These are phyloP conservation scores for Apamea epomidion DNA, from an alignment of 2,888 invertebrate species.

Conservation along the genomic window DNA sequence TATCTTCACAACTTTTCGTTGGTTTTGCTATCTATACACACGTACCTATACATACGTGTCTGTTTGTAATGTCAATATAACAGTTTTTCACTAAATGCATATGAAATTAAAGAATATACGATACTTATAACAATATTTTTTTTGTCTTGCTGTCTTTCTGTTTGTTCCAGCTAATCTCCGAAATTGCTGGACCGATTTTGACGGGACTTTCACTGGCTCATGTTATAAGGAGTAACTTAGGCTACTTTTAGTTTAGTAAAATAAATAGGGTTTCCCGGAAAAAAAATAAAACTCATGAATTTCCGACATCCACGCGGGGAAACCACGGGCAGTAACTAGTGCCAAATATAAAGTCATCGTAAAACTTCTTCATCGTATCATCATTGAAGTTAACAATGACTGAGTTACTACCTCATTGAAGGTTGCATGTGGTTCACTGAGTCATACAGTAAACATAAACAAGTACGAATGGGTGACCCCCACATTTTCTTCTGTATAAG, in stretches of 20 bases:
- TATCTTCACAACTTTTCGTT: background rate
- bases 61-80: background rate
- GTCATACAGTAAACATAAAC: conserved; percentile 55
- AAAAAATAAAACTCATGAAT: too few relatives aligned
- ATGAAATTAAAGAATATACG: background rate
- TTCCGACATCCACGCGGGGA: too few relatives aligned
- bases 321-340: too few relatives aligned
- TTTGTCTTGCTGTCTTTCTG: too few relatives aligned
- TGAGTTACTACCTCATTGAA: conserved; percentile 57
- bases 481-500: conserved; percentile 40
- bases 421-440: conserved; percentile 50
- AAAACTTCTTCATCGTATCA: conserved; percentile 14
- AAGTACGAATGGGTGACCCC: conserved; percentile 40
- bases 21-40: background rate
- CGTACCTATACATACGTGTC: too few relatives aligned
- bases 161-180: too few relatives aligned
- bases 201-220: too few relatives aligned
- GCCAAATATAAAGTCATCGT: background rate
- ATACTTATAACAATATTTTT: too few relatives aligned
- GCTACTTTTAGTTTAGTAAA: too few relatives aligned
- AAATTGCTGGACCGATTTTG: too few relatives aligned
- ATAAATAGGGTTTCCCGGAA: too few relatives aligned
- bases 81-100: background rate
- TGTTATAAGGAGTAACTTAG: too few relatives aligned
- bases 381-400: conserved; percentile 51